Percentiles rank a stretch among this genome's conserved stretches.
phyloP scores from a whole-genome alignment of 2,888 invertebrate genomes.

The Xylophagus ater region DNA sequence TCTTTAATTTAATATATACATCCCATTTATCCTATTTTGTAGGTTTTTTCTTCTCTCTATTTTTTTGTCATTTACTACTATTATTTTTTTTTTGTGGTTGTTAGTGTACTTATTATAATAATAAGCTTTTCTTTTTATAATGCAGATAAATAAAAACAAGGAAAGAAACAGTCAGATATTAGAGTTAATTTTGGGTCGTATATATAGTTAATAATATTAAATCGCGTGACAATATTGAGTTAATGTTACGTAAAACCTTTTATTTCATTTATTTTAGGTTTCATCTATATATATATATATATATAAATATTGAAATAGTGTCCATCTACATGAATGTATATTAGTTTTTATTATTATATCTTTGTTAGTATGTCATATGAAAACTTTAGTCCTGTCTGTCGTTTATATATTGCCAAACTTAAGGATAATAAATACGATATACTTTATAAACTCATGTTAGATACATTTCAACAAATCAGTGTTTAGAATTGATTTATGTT shows the following conservation, averaged over 20 bases:
- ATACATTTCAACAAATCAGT: too few relatives aligned
- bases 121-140: not conserved
- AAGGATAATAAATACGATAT: conserved; percentile 10
- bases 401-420: conserved; percentile 7
- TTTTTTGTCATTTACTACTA: too few relatives aligned
- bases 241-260: conserved; percentile 3
- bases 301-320: not conserved
- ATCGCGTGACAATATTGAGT: conserved; percentile 6
- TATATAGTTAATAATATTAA: too few relatives aligned
- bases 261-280: not conserved
- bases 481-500: too few relatives aligned
- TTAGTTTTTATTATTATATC: too few relatives aligned
- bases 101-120: not conserved
- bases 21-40: too few relatives aligned
- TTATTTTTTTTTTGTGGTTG: conserved; percentile 3
- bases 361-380: too few relatives aligned
- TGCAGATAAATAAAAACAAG: not conserved
- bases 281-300: not conserved
- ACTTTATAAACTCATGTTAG: too few relatives aligned
- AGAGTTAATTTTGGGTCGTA: too few relatives aligned
- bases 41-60: too few relatives aligned
- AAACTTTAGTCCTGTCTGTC: conserved; percentile 1
- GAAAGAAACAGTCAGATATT: not conserved
- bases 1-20: too few relatives aligned
- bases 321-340: too few relatives aligned